Conservation (phyloP, 2,113 vertebrate species). For the Ceyx margarethae region DNA sequence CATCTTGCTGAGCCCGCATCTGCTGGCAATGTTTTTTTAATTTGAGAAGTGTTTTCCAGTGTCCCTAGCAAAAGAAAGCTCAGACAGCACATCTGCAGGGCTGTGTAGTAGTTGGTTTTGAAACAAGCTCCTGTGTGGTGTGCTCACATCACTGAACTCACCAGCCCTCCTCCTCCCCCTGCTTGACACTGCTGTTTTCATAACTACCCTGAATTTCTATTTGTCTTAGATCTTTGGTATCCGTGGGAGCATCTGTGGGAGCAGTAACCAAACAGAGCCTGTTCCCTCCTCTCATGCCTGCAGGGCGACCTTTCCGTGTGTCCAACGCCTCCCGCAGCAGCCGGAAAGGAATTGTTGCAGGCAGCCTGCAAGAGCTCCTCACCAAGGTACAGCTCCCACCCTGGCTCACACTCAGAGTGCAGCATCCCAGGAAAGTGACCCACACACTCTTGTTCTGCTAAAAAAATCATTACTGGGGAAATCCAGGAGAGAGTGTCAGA, state of each 20-base stretch:
- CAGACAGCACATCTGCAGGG: neutral
- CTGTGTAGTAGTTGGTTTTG: neutral
- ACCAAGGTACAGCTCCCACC: slow-evolving; percentile 72
- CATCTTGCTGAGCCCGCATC: neutral
- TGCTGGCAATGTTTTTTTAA: neutral
- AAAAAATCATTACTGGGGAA: neutral
- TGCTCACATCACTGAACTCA: neutral
- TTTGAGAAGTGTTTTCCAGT: neutral
- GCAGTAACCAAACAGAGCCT: slow-evolving; percentile 76
- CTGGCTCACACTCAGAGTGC: neutral
- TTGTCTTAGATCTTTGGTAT: slow-evolving; percentile 77
- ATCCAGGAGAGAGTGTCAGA: neutral
- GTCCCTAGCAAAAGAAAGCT: neutral
- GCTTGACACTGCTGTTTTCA: neutral
- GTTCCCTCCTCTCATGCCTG: slow-evolving; percentile 69
- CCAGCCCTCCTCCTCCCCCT: neutral
- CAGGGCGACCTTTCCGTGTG: slow-evolving; percentile 78
- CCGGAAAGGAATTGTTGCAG: slow-evolving; percentile 76
- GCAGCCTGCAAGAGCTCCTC: slow-evolving; percentile 79
- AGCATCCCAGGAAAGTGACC: neutral
- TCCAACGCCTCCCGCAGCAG: slow-evolving; percentile 78
- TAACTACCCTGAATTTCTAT: neutral
- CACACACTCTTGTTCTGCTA: neutral
- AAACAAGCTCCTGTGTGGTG: neutral
- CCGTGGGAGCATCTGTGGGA: slow-evolving; percentile 71